Evolutionary conservation across 2,113 vertebrate species (phyloP).

Genomic region (Rhinoderma darwinii): DNA sequence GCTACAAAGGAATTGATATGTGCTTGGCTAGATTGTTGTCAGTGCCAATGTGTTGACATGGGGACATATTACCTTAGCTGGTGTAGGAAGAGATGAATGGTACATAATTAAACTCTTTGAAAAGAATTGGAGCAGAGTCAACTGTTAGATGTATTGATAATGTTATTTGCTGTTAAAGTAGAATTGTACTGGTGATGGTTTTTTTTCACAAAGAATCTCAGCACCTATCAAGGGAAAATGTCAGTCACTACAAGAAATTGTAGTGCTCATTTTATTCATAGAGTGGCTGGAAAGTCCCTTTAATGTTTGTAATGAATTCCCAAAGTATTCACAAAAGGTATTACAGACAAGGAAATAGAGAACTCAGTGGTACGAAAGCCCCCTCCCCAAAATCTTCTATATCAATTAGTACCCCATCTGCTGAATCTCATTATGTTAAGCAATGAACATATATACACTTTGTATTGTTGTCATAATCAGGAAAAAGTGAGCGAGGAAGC

Average conservation of each 20-base stretch:
- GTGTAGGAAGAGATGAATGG: conserved; percentile 11
- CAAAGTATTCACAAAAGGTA: neutral
- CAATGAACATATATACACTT: too few species aligned
- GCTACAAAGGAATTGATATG: conserved; percentile 1
- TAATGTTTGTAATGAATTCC: neutral
- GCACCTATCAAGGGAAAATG: neutral
- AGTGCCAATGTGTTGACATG: conserved; percentile 12
- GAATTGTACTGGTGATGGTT: neutral
- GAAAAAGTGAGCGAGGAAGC: too few species aligned
- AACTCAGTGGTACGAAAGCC: too few species aligned
- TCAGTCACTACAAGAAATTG: neutral
- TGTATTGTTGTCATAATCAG: too few species aligned
- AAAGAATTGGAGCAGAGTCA: neutral
- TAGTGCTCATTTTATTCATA: neutral
- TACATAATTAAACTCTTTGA: conserved; percentile 1
- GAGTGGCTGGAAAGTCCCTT: neutral
- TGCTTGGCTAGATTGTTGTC: conserved; percentile 21
- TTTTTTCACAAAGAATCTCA: neutral
- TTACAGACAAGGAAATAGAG: too few species aligned
- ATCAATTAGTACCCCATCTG: too few species aligned
- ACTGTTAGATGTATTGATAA: neutral
- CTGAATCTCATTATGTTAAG: too few species aligned
- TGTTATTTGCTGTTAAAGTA: conserved; percentile 17
- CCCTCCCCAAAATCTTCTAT: too few species aligned
- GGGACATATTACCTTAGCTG: neutral